phyloP scores from a whole-genome alignment of 2,888 invertebrate genomes.

The Drosophila monieri region DNA sequence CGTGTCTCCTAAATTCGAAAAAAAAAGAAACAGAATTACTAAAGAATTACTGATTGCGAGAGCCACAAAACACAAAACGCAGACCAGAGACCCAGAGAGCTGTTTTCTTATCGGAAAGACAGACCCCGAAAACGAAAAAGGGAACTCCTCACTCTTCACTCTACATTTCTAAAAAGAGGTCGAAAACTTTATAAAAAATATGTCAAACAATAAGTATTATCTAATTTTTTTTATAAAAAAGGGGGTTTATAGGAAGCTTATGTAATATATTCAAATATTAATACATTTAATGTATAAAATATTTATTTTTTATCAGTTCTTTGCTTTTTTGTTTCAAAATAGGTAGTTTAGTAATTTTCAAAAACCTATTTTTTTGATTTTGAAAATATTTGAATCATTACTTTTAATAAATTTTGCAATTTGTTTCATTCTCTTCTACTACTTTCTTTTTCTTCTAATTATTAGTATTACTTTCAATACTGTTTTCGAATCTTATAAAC shows the following conservation, averaged over 20 bases:
- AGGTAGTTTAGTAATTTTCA: too few species aligned
- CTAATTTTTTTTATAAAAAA: not conserved
- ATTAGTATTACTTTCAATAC: too few species aligned
- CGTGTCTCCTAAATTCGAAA: not conserved
- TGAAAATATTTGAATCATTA: too few species aligned
- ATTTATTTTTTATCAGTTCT: not conserved
- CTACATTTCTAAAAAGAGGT: not conserved
- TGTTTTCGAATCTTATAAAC: too few species aligned
- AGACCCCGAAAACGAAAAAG: constrained; percentile 15
- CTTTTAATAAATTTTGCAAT: too few species aligned
- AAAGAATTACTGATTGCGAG: constrained; percentile 26
- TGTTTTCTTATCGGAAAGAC: constrained; percentile 25
- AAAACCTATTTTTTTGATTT: too few species aligned
- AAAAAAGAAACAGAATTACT: not conserved
- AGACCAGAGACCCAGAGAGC: constrained; percentile 11
- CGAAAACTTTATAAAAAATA: not conserved
- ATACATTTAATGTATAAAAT: too few species aligned
- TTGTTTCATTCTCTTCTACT: too few species aligned
- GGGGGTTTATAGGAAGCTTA: too few species aligned
- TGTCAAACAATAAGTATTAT: not conserved
- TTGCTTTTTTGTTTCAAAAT: too few species aligned
- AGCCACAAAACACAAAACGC: constrained; percentile 8
- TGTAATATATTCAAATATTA: too few species aligned
- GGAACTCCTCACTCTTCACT: not conserved
- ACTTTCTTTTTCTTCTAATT: too few species aligned